These are phyloP conservation scores for Corythornis leucogaster DNA, from an alignment of 2,797 vertebrate species.

Conservation along the genomic window DNA sequence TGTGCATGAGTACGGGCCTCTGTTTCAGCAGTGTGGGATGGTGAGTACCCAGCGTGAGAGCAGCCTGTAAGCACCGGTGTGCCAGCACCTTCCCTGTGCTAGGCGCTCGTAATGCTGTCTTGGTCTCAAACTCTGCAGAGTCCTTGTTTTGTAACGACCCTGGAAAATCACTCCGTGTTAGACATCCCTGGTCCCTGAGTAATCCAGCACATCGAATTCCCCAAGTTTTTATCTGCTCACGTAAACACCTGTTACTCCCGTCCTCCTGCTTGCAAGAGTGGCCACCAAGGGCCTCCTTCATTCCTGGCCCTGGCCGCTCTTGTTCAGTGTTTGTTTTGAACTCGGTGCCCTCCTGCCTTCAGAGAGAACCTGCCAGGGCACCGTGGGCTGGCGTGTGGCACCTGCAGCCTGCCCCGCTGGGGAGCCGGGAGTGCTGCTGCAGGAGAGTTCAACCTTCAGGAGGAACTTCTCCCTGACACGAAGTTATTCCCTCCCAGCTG, in stretches of 20 bases:
- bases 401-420: background rate
- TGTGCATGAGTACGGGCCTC: background rate
- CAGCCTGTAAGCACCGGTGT: background rate
- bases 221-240: background rate
- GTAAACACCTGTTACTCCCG: slow-evolving; percentile 50
- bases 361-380: background rate
- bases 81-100: background rate
- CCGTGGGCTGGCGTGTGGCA: background rate
- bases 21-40: background rate
- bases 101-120: background rate
- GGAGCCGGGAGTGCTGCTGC: background rate
- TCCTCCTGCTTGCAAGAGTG: background rate
- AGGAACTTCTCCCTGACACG: slow-evolving; percentile 22
- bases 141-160: background rate
- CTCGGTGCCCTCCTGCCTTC: background rate
- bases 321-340: background rate
- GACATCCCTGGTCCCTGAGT: background rate
- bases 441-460: background rate
- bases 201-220: background rate
- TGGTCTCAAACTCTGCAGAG: background rate
- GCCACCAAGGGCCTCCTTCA: background rate
- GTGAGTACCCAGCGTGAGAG: background rate
- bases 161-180: background rate
- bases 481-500: slow-evolving; percentile 17
- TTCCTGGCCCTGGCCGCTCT: background rate